Base-by-base conservation (phyloP, 2,113 vertebrate species). In the Gobiocypris rarus region DNA sequence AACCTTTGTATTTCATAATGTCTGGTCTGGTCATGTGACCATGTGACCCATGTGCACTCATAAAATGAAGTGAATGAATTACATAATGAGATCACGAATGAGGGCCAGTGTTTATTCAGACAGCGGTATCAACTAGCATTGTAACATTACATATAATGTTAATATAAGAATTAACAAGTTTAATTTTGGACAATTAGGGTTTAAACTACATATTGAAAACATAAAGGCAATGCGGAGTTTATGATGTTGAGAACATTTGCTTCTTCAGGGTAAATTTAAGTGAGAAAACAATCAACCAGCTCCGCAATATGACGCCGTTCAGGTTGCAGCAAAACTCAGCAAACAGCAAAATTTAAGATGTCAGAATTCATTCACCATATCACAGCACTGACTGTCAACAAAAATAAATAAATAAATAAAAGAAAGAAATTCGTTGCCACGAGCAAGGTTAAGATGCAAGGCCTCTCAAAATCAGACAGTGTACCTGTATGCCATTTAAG, bases 1-100 rank as follows among this genome's bases (percentile, higher is more conserved):
- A 87, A 91, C 85, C 75, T 80, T 85, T 86, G 88, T 90, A 87
- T 90, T 75, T 84, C 89, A 83, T 80, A 89, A 88, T 88, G 76
- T 82, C 45, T 31, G 63, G 82, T 86, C 88, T 31, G 65, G 82
- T 87, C 89, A 87, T 88, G 86, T 90, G 86, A 91, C 89, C 84
- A 83, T 1, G 48, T 86, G 75, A 85, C 87, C 85, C 88, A 77
- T 71, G 34, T 26, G 83, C 63, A 76, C 77, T 82, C 26, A 84
- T 11, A 71, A 76, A 67, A 85, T 59, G 14, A 82, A 73, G 52
- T 81, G 69, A 81, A 88, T 84, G 77, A 24, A 83, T 81, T 84
- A 67, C 80, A 48, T 65, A 85, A 65, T 71, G 75, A 75, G 73
- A 38, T 82, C 71, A 77, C 38, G 22, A 48, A 75, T 4, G 26